phyloP scores from a whole-genome alignment of 2,888 invertebrate genomes.

The Brassicogethes aeneus region DNA sequence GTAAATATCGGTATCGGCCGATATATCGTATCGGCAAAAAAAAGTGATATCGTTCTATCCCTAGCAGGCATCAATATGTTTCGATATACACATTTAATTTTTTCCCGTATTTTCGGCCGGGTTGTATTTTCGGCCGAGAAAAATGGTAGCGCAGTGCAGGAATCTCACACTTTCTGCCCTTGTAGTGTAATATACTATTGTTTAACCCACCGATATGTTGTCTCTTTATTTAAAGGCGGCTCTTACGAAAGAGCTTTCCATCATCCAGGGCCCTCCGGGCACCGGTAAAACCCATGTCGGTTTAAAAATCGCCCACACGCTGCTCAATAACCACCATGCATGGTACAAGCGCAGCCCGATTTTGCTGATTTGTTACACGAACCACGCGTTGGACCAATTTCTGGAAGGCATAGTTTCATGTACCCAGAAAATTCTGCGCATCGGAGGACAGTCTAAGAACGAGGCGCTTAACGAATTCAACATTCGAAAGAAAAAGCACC shows the following conservation, averaged over 20 bases:
- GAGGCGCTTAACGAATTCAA: constrained; percentile 47
- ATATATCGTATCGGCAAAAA: no score
- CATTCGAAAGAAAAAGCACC: constrained; percentile 4
- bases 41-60: no score
- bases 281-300: constrained; percentile 81
- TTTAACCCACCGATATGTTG: no score
- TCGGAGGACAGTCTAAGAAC: constrained; percentile 62
- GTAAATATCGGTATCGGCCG: no score
- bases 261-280: constrained; percentile 84
- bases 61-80: no score
- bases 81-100: no score
- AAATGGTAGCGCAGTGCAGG: no score
- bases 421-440: constrained; percentile 53
- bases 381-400: constrained; percentile 83
- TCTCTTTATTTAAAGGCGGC: no score
- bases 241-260: constrained; percentile 59
- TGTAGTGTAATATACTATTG: no score
- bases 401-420: constrained; percentile 56
- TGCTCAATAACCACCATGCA: constrained; percentile 51
- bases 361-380: constrained; percentile 73
- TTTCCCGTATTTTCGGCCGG: no score
- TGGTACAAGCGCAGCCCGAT: constrained; percentile 50
- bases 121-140: no score
- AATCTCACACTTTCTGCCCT: no score
- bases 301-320: constrained; percentile 58